phyloP scores from a whole-genome alignment of 2,888 invertebrate genomes.

The Lithophane semibrunnea region DNA sequence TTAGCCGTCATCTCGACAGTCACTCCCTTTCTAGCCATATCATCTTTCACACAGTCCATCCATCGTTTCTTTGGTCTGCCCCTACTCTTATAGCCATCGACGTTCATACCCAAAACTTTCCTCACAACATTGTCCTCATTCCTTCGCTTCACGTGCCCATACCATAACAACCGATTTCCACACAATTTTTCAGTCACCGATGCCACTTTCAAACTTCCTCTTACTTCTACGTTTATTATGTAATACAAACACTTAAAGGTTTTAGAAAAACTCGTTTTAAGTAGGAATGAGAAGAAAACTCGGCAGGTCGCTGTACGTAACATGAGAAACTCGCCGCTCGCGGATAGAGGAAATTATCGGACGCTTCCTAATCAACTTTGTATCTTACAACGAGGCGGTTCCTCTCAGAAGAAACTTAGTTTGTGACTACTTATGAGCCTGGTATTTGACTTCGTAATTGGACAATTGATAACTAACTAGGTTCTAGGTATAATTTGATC shows the following conservation, averaged over 20 bases:
- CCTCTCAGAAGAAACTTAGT: not conserved
- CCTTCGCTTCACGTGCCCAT: no score
- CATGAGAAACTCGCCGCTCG: slow-evolving; percentile 18
- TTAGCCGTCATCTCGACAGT: no score
- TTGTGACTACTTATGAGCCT: not conserved
- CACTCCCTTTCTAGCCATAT: no score
- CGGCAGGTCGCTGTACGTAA: slow-evolving; percentile 28
- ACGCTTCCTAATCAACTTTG: slow-evolving; percentile 48
- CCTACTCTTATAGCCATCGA: no score
- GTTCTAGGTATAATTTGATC: not conserved
- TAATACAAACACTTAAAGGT: slow-evolving; percentile 1
- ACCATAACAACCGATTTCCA: no score
- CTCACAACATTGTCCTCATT: no score
- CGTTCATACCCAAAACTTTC: no score
- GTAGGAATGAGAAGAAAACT: slow-evolving; percentile 40
- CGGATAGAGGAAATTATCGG: slow-evolving; percentile 44
- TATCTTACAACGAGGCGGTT: slow-evolving; percentile 16
- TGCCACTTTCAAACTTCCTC: no score
- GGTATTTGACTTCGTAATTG: not conserved
- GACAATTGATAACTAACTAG: not conserved
- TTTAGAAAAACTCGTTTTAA: slow-evolving; percentile 29
- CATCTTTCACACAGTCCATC: no score
- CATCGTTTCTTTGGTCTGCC: no score
- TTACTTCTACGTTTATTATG: no score
- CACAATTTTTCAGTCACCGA: no score